Base-by-base conservation (phyloP, 2,888 invertebrate genomes). In the Thymelicus sylvestris region DNA sequence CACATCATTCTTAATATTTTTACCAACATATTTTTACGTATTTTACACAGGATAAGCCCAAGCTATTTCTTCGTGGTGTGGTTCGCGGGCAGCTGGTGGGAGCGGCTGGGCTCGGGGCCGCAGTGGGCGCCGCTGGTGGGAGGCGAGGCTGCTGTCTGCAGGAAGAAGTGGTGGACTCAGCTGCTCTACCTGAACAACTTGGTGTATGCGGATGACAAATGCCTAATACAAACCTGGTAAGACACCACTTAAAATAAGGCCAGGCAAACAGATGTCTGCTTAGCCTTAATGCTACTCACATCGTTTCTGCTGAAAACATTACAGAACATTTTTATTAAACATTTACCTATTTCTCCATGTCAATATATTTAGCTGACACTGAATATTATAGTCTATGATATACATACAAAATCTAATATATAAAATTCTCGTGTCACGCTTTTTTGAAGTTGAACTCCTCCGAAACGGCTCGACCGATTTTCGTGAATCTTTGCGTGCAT, bases 151-250 rank as follows among this genome's bases (percentile, higher is more conserved):
- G 84, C 81, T 73, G 77, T 87, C 47, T 93, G 93, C 80, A 83
- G 87, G 24, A 74, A 74, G 77, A 91, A 92, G 84, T 92, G 92
- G 92, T 92, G 92, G 92, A 85, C 88, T 31, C 92, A 93, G 48
- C 81, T 92, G 74, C 84, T 92, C 3, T 93, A 88, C 80, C 81
- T 92, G 71, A 91, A 92, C 86, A 93, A 93, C 79, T 76, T 92
- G 12, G 60, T 92, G 7, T 76, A 86, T 41, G 82, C 88, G 0
- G 89, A 90, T 70, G 86, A 92, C 66, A 91, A 92, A 77, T 93
- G 93, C 74, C 86, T 93, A 55, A 88, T 93, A 78, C 93, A 92
- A 82, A 93, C 93, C 7, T 93, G 93, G 92, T 92, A 50, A 85
- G 83, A 39, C 5, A 13, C 47, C 24, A 8, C 41, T 61, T 19